Evolutionary conservation across 2,888 invertebrate genomes (phyloP).

Genomic region (Phymatocera aterrima): DNA sequence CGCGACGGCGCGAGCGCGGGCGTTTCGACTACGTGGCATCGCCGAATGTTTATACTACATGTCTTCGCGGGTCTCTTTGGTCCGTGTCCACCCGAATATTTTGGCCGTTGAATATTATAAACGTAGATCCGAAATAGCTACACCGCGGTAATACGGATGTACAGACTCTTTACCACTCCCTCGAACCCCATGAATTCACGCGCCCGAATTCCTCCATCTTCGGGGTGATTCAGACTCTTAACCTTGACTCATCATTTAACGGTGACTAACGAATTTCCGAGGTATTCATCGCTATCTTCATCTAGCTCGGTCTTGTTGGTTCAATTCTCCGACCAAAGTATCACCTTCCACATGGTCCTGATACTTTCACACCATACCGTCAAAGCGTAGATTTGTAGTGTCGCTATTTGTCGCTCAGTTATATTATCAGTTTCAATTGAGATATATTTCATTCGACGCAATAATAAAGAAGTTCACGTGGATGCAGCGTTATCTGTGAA

Average conservation of each 20-base stretch:
- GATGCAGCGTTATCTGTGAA: constrained; percentile 12
- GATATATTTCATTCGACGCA: constrained; percentile 34
- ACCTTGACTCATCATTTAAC: constrained; percentile 31
- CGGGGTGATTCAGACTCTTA: constrained; percentile 16
- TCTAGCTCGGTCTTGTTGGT: background rate
- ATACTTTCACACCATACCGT: background rate
- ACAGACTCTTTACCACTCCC: constrained; percentile 4
- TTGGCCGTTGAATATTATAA: constrained; percentile 7
- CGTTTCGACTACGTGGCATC: constrained; percentile 12
- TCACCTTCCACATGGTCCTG: background rate
- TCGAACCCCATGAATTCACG: background rate
- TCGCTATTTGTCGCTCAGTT: background rate
- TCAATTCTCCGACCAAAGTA: background rate
- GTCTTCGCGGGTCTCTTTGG: constrained; percentile 41
- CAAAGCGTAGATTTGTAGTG: background rate
- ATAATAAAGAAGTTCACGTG: constrained; percentile 7
- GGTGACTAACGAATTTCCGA: constrained; percentile 24
- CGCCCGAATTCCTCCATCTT: background rate
- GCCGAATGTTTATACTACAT: constrained; percentile 17
- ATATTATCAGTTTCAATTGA: constrained; percentile 11
- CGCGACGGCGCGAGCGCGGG: too few relatives aligned
- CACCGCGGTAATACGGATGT: background rate
- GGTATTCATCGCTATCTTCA: background rate
- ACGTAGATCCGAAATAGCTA: constrained; percentile 24
- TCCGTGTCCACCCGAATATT: constrained; percentile 29